These are phyloP conservation scores for Lasiurus borealis DNA, from an alignment of 2,113 vertebrate species.

Conservation along the genomic window DNA sequence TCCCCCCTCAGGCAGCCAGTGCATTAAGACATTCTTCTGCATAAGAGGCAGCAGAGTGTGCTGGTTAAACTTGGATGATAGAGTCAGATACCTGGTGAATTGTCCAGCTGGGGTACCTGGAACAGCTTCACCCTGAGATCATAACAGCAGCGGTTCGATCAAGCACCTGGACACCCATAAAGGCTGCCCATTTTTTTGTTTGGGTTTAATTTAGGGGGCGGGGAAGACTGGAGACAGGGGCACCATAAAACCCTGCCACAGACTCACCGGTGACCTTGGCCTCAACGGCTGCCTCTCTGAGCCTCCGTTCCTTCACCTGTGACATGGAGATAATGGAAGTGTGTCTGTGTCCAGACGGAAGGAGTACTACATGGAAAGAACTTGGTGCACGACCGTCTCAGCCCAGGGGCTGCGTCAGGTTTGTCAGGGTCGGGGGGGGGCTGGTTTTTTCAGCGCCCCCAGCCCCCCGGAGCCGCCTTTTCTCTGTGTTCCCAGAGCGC, in stretches of 20 bases:
- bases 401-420: background rate
- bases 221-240: too few relatives aligned
- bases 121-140: too few relatives aligned
- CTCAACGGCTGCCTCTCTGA: background rate
- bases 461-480: rapidly evolving
- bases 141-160: too few relatives aligned
- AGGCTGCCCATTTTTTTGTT: too few relatives aligned
- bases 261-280: background rate
- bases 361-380: rapidly evolving
- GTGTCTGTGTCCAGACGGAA: too few relatives aligned
- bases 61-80: background rate
- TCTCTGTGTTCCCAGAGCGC: rapidly evolving
- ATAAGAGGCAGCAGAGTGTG: rapidly evolving
- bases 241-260: too few relatives aligned
- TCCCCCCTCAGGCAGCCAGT: background rate
- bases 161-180: too few relatives aligned
- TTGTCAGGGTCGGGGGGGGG: rapidly evolving
- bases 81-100: background rate
- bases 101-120: too few relatives aligned
- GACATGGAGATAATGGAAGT: background rate
- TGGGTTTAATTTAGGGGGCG: too few relatives aligned
- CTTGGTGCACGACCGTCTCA: rapidly evolving
- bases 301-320: background rate
- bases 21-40: rapidly evolving
- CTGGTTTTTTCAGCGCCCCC: rapidly evolving